A percentile compares a stretch with the other conserved stretches of the same genome.
Evolutionary conservation across 2,113 vertebrate species (phyloP).

Genomic region (Dunckerocampus dactyliophorus): DNA sequence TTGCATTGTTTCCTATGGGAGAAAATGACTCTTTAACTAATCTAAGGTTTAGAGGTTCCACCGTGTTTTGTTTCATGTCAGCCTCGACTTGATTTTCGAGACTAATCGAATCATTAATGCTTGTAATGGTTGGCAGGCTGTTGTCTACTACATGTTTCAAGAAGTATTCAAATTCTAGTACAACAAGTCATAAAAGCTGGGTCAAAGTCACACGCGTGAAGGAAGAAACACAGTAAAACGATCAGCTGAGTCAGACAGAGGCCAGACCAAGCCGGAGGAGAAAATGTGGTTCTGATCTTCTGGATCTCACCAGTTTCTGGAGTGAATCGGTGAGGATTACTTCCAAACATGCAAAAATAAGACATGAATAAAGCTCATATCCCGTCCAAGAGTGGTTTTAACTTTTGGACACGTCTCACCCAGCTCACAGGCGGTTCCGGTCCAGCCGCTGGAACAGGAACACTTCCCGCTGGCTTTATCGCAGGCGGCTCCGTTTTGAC

Average conservation of each 20-base stretch:
- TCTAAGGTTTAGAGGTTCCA: neutral
- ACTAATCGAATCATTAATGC: too few species aligned
- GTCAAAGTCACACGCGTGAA: neutral
- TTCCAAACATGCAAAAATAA: constrained; percentile 10
- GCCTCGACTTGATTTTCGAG: neutral
- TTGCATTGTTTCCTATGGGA: neutral
- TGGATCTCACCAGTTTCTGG: neutral
- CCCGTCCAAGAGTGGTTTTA: constrained; percentile 7
- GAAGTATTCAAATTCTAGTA: neutral
- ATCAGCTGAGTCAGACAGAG: neutral
- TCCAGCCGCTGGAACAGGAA: constrained; percentile 79
- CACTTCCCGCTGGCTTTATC: constrained; percentile 76
- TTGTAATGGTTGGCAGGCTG: too few species aligned
- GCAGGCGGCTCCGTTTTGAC: constrained; percentile 81
- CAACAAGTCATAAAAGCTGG: neutral
- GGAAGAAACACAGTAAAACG: neutral
- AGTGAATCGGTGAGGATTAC: neutral
- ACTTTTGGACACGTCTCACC: constrained; percentile 65
- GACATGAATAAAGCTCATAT: neutral
- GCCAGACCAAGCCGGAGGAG: neutral
- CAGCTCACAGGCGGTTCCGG: constrained; percentile 80
- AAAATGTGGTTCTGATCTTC: neutral
- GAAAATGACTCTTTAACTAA: neutral
- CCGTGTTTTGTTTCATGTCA: neutral
- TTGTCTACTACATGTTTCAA: too few species aligned